Evolutionary conservation across 2,888 invertebrate species (phyloP).

Genomic region (Cosmia trapezina): DNA sequence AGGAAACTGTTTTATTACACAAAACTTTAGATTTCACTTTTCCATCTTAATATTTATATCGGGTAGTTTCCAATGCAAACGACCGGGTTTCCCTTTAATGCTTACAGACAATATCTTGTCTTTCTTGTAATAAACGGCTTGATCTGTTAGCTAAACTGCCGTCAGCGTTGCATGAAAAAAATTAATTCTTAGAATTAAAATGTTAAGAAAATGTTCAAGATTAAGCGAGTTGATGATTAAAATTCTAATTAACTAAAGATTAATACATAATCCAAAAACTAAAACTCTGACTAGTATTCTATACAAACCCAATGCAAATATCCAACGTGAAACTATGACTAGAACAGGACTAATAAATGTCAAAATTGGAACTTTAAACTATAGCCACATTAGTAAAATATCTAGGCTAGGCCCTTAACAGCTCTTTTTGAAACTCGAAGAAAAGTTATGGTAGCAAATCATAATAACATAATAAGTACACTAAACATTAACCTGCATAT

Average conservation of each 20-base stretch:
- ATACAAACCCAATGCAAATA: background rate
- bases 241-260: background rate
- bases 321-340: background rate
- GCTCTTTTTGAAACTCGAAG: background rate
- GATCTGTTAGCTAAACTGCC: constrained; percentile 26
- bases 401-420: no score
- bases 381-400: no score
- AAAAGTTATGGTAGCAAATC: background rate
- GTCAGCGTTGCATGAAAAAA: constrained; percentile 21
- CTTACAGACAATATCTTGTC: constrained; percentile 52
- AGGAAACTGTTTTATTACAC: constrained; percentile 46
- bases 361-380: background rate
- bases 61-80: constrained; percentile 56
- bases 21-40: constrained; percentile 63
- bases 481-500: background rate
- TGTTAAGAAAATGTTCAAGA: background rate
- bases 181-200: background rate
- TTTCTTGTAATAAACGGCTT: constrained; percentile 49
- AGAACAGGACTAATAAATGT: background rate
- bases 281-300: no score
- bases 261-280: no score
- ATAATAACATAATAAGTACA: background rate
- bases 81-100: constrained; percentile 64
- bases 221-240: background rate
- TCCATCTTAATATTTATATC: constrained; percentile 63